phyloP scores from a whole-genome alignment of 2,113 vertebrate genomes.

The Rallus limicola region DNA sequence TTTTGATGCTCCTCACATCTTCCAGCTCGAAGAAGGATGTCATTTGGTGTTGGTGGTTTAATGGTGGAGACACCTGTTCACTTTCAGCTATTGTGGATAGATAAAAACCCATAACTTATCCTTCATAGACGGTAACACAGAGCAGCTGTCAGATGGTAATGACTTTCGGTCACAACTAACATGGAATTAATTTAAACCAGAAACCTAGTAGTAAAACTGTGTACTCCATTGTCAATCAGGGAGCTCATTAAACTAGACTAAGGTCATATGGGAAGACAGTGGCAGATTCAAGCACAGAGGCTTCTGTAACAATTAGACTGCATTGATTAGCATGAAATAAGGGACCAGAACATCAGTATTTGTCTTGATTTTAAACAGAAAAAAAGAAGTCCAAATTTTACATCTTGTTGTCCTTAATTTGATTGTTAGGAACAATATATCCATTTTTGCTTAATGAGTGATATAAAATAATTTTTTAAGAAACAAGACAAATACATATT shows the following conservation, averaged over 20 bases:
- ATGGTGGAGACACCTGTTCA: background rate
- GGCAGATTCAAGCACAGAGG: background rate
- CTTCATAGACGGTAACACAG: background rate
- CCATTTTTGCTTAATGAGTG: background rate
- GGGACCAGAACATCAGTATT: background rate
- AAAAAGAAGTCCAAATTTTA: background rate
- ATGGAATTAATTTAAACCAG: constrained; percentile 7
- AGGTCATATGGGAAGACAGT: background rate
- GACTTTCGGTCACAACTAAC: background rate
- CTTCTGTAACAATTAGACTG: background rate
- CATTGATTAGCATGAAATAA: background rate
- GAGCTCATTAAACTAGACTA: background rate
- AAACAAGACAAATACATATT: background rate
- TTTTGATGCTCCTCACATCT: background rate
- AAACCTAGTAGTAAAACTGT: background rate
- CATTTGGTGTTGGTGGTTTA: background rate
- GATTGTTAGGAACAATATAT: background rate
- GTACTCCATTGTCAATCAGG: background rate
- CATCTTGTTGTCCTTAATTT: background rate
- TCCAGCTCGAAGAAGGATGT: background rate
- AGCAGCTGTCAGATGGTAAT: background rate
- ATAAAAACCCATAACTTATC: background rate
- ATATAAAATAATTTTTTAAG: background rate
- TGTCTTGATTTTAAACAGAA: background rate
- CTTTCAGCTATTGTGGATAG: background rate